Conservation (phyloP, 2,797 vertebrate genomes). For the Micrastur ruficollis region DNA sequence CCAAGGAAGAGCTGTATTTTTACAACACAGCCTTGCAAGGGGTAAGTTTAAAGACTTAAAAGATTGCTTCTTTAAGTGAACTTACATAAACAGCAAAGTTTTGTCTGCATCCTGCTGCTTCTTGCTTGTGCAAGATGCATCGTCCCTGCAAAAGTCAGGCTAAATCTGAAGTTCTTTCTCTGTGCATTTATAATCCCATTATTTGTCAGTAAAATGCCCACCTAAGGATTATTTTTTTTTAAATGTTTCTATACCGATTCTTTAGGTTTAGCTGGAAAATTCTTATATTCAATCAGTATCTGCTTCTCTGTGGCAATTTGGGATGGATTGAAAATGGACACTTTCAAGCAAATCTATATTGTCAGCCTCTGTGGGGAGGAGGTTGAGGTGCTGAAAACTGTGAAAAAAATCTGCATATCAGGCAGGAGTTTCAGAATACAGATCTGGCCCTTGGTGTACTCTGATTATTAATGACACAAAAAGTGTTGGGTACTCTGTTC, state of each 20-base stretch:
- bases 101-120: not conserved
- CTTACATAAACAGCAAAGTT: not conserved
- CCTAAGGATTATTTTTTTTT: not conserved
- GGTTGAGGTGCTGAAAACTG: not conserved
- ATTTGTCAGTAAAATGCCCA: not conserved
- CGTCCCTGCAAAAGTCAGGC: not conserved
- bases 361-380: not conserved
- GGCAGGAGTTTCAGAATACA: not conserved
- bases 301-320: not conserved
- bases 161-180: not conserved
- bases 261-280: not conserved
- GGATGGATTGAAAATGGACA: not conserved
- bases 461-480: not conserved
- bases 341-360: not conserved
- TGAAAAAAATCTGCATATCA: fast-evolving
- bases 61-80: not conserved
- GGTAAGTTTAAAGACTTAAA: not conserved
- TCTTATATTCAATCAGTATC: not conserved
- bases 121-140: not conserved
- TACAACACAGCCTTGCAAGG: not conserved
- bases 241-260: not conserved
- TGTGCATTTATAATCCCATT: not conserved
- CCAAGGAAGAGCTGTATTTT: not conserved
- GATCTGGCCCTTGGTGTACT: not conserved
- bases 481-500: not conserved